Base-by-base conservation (phyloP, 2,113 vertebrate genomes). In the Nyctereutes procyonoides region DNA sequence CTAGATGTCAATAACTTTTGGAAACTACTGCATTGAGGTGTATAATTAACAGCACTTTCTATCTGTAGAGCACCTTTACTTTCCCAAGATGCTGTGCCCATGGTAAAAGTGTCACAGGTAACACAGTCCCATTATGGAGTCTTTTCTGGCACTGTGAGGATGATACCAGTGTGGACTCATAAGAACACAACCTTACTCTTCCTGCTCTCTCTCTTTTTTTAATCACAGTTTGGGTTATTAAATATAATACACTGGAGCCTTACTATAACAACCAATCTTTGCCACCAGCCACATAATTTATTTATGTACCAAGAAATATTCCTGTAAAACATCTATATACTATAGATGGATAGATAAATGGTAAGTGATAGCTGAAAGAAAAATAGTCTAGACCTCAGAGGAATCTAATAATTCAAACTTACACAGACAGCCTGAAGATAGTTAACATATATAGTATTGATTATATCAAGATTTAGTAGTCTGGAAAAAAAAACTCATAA, bases 361-460 rank as follows among this genome's bases (percentile, higher is more conserved):
- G 90, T 93, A 94, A 98, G 92, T 97, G 97, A 98, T 96, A 94
- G 90, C 95, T 8, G 24, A 86, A 96, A 97, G 96, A 98, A 98
- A 98, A 97, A 97, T 94, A 82, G 73, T 95, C 77, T 79, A 95
- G 90, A 93, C 82, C 85, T 96, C 94, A 96, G 90, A 98, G 93
- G 96, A 97, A 96, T 93, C 85, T 94, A 98, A 98, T 98, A 98
- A 97, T 97, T 98, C 97, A 98, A 95, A 93, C 93, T 96, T 95
- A 97, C 81, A 94, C 94, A 98, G 97, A 93, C 94, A 98, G 93
- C 90, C 94, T 93, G 90, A 81, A 10, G 17, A 96, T 97, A 97
- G 85, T 98, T 98, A 98, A 96, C 92, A 96, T 91, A 94, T 22
- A 96, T 3, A 93, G 85, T 95, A 98, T 98, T 91, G 98, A 97